Evolutionary conservation across 2,113 vertebrate species (phyloP), one percentile per base, ranked within the genome.

Genomic region (Gymnorhina tibicen): DNA sequence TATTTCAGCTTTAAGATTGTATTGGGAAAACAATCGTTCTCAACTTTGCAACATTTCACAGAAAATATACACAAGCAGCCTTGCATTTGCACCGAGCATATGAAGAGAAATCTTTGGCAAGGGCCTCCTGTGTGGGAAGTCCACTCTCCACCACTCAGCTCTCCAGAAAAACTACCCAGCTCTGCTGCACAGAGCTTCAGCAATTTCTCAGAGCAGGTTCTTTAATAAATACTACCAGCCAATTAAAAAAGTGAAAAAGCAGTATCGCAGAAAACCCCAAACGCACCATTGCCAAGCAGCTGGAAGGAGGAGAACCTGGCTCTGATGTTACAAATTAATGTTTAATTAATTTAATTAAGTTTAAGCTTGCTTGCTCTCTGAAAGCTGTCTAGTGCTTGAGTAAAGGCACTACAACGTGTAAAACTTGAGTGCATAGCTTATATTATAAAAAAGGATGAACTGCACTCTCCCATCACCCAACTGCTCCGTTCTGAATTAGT

Each of bases 31-130:
- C 91, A 93, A 82, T 83, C 67, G 49, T 78, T 33, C 81, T 55
- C 63, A 86, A 86, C 68, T 91, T 85, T 42, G 4, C n/a, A 91
- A 59, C 60, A 86, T 59, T 79, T 85, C 67, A 73, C 75, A 93
- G 67, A 52, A 91, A 70, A 95, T 2, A 21, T 55, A 87, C 78
- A 93, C 78, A 80, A 88, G 67, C 67, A 69, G 85, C n/a, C 46
- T 66, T 69, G 60, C 50, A 42, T 75, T 76, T 78, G 52, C 67
- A 62, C 62, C 0, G 0, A 90, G 75, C 93, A 70, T 32, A 83
- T 14, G 78, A 94, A 93, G 91, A 93, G 5, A 73, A 93, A 59
- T 86, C 68, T 62, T 56, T 84, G 80, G 68, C 91, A 92, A 69
- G 6, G 3, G 50, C 19, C 68, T 84, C 68, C 55, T 41, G 23